Percentiles rank a stretch among this genome's conserved stretches.
These are phyloP conservation scores for Nomada flava DNA, from an alignment of 2,888 invertebrate genomes.

Conservation along the genomic window DNA sequence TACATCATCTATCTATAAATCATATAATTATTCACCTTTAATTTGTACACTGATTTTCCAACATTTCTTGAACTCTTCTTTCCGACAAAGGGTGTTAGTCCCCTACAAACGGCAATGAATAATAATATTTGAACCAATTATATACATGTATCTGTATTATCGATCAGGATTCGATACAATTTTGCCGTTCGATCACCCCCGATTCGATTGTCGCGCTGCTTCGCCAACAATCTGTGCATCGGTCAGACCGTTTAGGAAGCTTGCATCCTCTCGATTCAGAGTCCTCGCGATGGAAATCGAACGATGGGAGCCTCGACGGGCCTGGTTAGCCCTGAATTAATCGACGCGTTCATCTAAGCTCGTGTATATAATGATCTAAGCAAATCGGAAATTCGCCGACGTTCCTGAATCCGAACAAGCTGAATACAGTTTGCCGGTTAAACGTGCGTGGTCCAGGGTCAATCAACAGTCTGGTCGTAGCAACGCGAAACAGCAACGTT, in stretches of 20 bases:
- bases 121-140: too few relatives aligned
- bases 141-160: too few relatives aligned
- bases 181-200: neutral
- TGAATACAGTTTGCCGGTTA: slow-evolving; percentile 37
- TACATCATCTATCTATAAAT: too few relatives aligned
- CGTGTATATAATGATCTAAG: slow-evolving; percentile 60
- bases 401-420: slow-evolving; percentile 52
- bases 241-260: neutral
- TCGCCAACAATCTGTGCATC: neutral
- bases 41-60: too few relatives aligned
- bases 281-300: slow-evolving; percentile 35
- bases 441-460: slow-evolving; percentile 29
- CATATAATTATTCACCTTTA: too few relatives aligned
- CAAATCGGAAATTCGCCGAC: slow-evolving; percentile 61
- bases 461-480: slow-evolving; percentile 32
- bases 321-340: slow-evolving; percentile 57
- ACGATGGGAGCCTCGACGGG: slow-evolving; percentile 44
- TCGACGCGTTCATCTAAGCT: slow-evolving; percentile 62
- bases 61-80: too few relatives aligned
- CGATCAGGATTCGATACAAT: too few relatives aligned
- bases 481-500: slow-evolving; percentile 15
- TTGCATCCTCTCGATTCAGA: neutral
- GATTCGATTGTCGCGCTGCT: neutral
- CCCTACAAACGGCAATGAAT: too few relatives aligned
- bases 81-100: too few relatives aligned